Percentiles rank a stretch among this genome's conserved stretches.
Evolutionary conservation across 1,140 invertebrate genomes (phyloP).

Genomic region (Tetranychus cinnabarinus): DNA sequence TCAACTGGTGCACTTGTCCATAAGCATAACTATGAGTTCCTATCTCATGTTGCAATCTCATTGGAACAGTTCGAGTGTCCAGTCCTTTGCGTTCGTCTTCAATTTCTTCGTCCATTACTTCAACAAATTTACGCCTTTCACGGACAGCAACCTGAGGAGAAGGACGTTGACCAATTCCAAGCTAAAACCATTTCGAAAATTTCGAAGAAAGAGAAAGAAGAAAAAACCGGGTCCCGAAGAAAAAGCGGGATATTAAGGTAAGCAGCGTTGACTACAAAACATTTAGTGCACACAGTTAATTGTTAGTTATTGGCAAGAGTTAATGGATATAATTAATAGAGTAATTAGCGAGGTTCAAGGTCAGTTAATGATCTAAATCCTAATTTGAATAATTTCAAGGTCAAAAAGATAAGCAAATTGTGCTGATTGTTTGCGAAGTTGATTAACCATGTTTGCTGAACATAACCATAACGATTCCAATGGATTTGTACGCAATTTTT

Average conservation of each 20-base stretch:
- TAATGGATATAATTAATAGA: no score
- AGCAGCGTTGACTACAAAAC: neutral
- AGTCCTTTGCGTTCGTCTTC: constrained; percentile 59
- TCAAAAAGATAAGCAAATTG: no score
- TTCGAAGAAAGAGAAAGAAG: neutral
- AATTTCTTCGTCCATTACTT: constrained; percentile 87
- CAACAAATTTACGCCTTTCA: constrained; percentile 67
- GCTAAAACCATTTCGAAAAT: neutral
- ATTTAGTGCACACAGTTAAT: neutral
- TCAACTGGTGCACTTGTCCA: constrained; percentile 13
- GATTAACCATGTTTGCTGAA: no score
- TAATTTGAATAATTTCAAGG: no score
- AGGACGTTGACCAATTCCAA: neutral
- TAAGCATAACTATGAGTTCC: constrained; percentile 21
- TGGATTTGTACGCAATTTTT: no score
- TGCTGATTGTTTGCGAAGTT: no score
- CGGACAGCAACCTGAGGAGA: constrained; percentile 46
- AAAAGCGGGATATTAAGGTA: neutral
- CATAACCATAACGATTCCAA: no score
- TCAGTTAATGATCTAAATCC: no score
- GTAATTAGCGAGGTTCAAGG: no score
- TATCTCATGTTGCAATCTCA: constrained; percentile 47
- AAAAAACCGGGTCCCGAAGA: neutral
- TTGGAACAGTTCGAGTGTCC: constrained; percentile 26
- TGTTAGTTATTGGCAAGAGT: neutral